Conservation (phyloP, 2,797 vertebrate genomes). For the Helarctos malayanus region DNA sequence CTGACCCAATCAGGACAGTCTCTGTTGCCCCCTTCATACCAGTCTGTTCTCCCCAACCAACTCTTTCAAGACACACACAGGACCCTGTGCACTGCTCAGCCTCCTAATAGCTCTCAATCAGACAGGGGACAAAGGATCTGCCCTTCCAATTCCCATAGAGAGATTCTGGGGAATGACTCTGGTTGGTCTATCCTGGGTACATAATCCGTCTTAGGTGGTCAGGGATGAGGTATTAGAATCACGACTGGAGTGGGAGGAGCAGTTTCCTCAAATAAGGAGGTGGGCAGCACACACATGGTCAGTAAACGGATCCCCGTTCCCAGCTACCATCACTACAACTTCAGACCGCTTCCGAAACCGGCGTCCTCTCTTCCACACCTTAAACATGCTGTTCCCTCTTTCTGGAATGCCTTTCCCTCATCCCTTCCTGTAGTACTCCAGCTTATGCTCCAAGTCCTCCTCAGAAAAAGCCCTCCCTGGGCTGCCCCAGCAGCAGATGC, state of each 20-base stretch:
- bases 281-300: not conserved
- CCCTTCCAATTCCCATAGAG: not conserved
- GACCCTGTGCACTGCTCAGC: not conserved
- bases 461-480: not conserved
- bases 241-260: not conserved
- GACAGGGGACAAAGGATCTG: not conserved
- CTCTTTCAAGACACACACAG: not conserved
- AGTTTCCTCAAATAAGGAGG: not conserved
- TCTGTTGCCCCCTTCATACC: not conserved
- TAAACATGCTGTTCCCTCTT: not conserved
- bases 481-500: not conserved
- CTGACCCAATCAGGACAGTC: not conserved
- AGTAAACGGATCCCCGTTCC: not conserved
- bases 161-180: not conserved
- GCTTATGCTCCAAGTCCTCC: not conserved
- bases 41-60: not conserved
- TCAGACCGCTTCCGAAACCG: not conserved
- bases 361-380: not conserved
- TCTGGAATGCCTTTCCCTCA: not conserved
- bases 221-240: not conserved
- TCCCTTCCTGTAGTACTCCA: not conserved
- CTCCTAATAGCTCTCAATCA: not conserved
- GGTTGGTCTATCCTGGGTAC: not conserved
- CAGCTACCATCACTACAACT: not conserved
- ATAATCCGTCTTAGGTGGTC: not conserved